These are phyloP conservation scores for Drosophila hydei DNA, from an alignment of 1,140 invertebrate genomes.

Conservation along the genomic window DNA sequence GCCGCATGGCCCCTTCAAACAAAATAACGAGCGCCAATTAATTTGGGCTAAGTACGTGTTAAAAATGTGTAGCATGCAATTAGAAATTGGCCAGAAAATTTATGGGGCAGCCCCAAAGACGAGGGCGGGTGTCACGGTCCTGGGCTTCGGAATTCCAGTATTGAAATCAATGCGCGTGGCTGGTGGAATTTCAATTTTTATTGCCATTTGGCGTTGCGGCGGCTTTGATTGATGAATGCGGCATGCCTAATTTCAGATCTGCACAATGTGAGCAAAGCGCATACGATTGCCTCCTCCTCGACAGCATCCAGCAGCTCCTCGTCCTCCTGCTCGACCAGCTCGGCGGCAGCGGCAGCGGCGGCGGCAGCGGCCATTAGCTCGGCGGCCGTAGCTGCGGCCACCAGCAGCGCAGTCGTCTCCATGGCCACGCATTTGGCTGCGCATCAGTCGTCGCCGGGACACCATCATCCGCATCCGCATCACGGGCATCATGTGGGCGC, in stretches of 20 bases:
- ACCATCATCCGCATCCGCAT: constrained; percentile 57
- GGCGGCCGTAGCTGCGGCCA: constrained; percentile 43
- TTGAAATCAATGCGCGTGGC: constrained; percentile 51
- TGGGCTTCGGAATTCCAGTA: constrained; percentile 24
- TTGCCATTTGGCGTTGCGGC: constrained; percentile 44
- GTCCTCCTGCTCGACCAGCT: constrained; percentile 71
- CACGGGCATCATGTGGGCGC: constrained; percentile 60
- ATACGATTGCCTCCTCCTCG: constrained; percentile 67
- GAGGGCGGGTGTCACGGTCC: background rate
- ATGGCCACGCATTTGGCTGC: constrained; percentile 71
- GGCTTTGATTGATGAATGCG: constrained; percentile 70
- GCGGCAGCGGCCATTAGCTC: constrained; percentile 66
- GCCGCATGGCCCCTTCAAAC: background rate
- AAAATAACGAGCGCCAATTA: constrained; percentile 45
- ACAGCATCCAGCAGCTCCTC: constrained; percentile 65
- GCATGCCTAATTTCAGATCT: constrained; percentile 64
- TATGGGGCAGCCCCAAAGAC: constrained; percentile 26
- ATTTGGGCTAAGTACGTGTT: constrained; percentile 59
- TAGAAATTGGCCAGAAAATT: constrained; percentile 49
- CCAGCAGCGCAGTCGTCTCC: constrained; percentile 60
- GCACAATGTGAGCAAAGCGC: constrained; percentile 68
- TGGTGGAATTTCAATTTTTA: constrained; percentile 58
- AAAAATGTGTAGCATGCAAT: constrained; percentile 65
- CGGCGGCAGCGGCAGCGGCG: constrained; percentile 49
- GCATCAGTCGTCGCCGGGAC: constrained; percentile 41